These are phyloP conservation scores for Nothocercus julius DNA, from an alignment of 2,113 vertebrate species.

Conservation along the genomic window DNA sequence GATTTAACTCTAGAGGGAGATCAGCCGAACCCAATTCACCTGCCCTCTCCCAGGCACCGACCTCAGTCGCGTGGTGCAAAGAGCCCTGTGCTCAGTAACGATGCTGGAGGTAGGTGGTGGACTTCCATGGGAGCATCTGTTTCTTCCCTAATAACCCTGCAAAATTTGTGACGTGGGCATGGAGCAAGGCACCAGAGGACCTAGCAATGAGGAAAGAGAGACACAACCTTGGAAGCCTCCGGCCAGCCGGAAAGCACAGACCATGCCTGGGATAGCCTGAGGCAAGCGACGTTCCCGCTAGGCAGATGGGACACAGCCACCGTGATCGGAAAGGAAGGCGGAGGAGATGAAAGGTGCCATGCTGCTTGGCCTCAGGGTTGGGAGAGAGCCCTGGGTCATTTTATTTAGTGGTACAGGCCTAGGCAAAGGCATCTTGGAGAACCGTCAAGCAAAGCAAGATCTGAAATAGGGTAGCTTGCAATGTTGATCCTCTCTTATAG, in stretches of 20 bases:
- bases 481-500: neutral
- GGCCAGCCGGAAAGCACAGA: neutral
- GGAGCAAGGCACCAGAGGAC: neutral
- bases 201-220: neutral
- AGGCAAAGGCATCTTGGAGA: neutral
- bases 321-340: neutral
- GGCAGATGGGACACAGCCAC: neutral
- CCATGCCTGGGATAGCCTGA: neutral
- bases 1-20: neutral
- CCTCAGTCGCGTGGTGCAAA: neutral
- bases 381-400: neutral
- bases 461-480: neutral
- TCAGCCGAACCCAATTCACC: neutral
- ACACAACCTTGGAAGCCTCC: neutral
- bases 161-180: neutral
- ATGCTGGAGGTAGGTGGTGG: neutral
- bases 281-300: neutral
- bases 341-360: neutral
- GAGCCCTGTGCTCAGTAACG: neutral
- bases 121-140: neutral
- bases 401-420: neutral
- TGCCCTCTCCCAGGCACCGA: neutral
- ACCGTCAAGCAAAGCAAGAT: fast-evolving
- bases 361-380: too few species aligned
- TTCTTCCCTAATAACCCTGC: neutral